Percentiles rank a stretch among this genome's conserved stretches.
These are phyloP conservation scores for Dilophus febrilis DNA, from an alignment of 2,888 invertebrate genomes.

Conservation along the genomic window DNA sequence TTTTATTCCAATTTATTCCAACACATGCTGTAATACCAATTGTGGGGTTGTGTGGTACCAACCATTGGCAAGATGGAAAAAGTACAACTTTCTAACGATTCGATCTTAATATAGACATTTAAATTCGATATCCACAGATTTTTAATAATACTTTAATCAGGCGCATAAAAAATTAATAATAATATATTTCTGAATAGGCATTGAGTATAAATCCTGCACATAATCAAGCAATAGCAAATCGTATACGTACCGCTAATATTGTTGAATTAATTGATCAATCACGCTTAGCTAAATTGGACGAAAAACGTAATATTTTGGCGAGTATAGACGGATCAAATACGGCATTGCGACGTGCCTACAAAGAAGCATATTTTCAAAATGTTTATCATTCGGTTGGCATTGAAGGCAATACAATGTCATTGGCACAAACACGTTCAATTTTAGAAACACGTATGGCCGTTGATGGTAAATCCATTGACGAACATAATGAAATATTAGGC, in stretches of 20 bases:
- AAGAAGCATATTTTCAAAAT: constrained; percentile 89
- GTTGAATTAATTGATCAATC: constrained; percentile 75
- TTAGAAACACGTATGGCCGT: constrained; percentile 80
- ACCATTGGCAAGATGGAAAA: too few relatives aligned
- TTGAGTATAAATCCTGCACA: constrained; percentile 71
- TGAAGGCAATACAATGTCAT: constrained; percentile 92
- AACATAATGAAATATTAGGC: constrained; percentile 93
- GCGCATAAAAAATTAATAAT: too few relatives aligned
- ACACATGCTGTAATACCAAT: not conserved
- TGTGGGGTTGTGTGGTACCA: too few relatives aligned
- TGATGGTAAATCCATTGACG: constrained; percentile 80
- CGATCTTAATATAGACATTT: too few relatives aligned
- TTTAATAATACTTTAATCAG: too few relatives aligned
- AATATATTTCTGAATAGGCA: too few relatives aligned
- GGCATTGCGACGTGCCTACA: constrained; percentile 71
- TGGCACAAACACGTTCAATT: constrained; percentile 79
- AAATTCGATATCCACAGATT: too few relatives aligned
- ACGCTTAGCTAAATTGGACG: constrained; percentile 43
- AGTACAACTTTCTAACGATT: too few relatives aligned
- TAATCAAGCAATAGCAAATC: constrained; percentile 57
- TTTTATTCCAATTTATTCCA: not conserved
- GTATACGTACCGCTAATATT: constrained; percentile 69
- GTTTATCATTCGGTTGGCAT: constrained; percentile 95
- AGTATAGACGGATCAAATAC: constrained; percentile 65
- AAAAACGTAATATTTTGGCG: constrained; percentile 64